These are phyloP conservation scores for Proales similis DNA, from an alignment of 1,140 invertebrate species.

Conservation along the genomic window DNA sequence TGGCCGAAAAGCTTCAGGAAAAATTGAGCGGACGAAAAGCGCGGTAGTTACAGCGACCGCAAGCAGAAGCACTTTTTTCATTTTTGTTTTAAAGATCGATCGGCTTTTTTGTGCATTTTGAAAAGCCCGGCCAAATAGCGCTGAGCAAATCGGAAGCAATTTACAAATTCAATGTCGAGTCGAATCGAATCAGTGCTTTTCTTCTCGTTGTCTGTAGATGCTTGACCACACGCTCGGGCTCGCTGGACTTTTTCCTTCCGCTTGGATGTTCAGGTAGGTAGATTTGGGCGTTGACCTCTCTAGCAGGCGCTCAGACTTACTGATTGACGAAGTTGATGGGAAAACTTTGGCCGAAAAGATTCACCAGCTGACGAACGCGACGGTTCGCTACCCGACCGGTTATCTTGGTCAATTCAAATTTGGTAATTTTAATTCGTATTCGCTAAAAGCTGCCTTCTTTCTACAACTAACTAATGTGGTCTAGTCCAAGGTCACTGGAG, in stretches of 20 bases:
- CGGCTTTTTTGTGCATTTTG: slow-evolving; percentile 31
- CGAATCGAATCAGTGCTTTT: slow-evolving; percentile 16
- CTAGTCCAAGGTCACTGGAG: slow-evolving; percentile 27
- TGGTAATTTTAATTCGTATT: not conserved
- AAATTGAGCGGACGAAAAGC: slow-evolving; percentile 12
- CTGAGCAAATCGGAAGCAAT: not conserved
- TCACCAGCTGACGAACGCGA: not conserved
- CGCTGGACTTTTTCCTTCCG: slow-evolving; percentile 28
- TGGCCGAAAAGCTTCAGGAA: not conserved
- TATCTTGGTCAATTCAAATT: slow-evolving; percentile 24
- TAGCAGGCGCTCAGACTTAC: not conserved
- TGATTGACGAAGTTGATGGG: slow-evolving; percentile 18
- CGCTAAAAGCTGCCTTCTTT: not conserved
- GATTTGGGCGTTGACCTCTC: not conserved
- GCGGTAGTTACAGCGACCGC: slow-evolving; percentile 1
- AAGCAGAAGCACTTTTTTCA: not conserved
- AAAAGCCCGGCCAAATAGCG: slow-evolving; percentile 27
- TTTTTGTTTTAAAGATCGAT: not conserved
- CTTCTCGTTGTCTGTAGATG: not conserved
- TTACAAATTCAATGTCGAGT: slow-evolving; percentile 27
- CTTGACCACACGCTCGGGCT: not conserved
- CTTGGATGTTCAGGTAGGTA: slow-evolving; percentile 12
- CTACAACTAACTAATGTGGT: not conserved
- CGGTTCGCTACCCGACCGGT: not conserved
- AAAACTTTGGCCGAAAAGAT: slow-evolving; percentile 10